phyloP scores from a whole-genome alignment of 2,888 invertebrate genomes.

The Molanna angustata region DNA sequence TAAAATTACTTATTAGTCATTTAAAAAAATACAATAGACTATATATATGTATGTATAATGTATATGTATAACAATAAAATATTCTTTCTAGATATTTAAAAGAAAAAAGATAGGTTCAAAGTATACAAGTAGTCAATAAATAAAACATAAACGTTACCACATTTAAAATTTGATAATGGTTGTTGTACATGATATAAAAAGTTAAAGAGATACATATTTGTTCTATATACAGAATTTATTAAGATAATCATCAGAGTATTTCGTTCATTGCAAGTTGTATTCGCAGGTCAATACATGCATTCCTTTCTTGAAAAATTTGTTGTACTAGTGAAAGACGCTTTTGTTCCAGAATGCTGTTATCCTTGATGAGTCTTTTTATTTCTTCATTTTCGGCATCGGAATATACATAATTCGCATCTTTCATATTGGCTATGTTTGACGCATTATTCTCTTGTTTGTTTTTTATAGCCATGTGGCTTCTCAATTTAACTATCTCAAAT shows the following conservation, averaged over 20 bases:
- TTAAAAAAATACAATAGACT: no score
- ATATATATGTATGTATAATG: no score
- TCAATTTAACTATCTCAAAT: conserved; percentile 66
- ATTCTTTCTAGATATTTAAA: no score
- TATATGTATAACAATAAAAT: no score
- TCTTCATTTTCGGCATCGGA: conserved; percentile 47
- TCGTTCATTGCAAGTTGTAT: conserved; percentile 65
- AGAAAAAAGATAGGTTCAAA: no score
- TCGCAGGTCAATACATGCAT: conserved; percentile 68
- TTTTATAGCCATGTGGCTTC: conserved; percentile 53
- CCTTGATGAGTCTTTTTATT: conserved; percentile 52
- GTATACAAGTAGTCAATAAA: no score
- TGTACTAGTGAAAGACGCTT: conserved; percentile 64
- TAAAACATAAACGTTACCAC: no score
- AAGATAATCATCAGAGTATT: conserved; percentile 45
- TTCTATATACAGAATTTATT: no score
- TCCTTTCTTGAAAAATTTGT: conserved; percentile 70
- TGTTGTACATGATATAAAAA: no score
- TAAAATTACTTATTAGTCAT: no score
- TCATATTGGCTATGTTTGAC: conserved; percentile 2
- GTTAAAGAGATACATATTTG: no score
- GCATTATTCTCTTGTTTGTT: conserved; percentile 46
- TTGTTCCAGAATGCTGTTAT: conserved; percentile 66
- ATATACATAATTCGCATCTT: conserved; percentile 34
- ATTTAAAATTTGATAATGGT: no score